These are phyloP conservation scores for Lutjanus erythropterus DNA, from an alignment of 2,113 vertebrate genomes.

Conservation along the genomic window DNA sequence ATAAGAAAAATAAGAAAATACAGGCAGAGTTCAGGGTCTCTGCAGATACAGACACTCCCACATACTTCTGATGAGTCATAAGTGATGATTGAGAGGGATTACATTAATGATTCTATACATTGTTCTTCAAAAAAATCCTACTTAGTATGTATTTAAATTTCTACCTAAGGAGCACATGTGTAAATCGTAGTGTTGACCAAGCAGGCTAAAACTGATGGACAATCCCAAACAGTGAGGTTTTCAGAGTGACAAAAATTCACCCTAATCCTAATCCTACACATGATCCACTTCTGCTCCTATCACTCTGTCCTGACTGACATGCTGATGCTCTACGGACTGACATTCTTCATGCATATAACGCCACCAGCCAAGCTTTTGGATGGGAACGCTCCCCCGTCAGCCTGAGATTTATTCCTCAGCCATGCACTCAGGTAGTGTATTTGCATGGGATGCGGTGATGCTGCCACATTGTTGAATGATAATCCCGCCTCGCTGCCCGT, in stretches of 20 bases:
- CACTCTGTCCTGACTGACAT: conserved; percentile 19
- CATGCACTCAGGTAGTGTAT: conserved; percentile 42
- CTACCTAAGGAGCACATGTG: background rate
- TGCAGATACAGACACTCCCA: too few species aligned
- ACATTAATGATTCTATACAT: too few species aligned
- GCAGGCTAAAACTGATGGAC: background rate
- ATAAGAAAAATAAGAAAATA: too few species aligned
- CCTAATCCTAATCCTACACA: background rate
- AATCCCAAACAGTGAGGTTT: background rate
- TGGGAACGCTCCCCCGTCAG: conserved; percentile 17
- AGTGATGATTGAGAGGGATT: too few species aligned
- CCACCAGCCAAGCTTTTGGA: conserved; percentile 2
- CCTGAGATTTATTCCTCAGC: conserved; percentile 57
- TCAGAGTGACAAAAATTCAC: background rate
- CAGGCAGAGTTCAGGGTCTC: too few species aligned
- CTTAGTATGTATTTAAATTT: too few species aligned
- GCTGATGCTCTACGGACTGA: conserved; percentile 22
- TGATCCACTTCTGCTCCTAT: background rate
- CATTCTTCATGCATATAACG: conserved; percentile 16
- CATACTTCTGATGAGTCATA: too few species aligned
- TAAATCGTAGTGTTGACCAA: background rate
- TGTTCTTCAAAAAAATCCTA: too few species aligned
- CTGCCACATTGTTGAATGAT: conserved; percentile 56
- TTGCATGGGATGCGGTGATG: conserved; percentile 53
- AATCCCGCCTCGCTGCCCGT: conserved; percentile 25